These are phyloP conservation scores for Muricea muricata DNA, from an alignment of 92 coral and sea anemone species.

Conservation along the genomic window DNA sequence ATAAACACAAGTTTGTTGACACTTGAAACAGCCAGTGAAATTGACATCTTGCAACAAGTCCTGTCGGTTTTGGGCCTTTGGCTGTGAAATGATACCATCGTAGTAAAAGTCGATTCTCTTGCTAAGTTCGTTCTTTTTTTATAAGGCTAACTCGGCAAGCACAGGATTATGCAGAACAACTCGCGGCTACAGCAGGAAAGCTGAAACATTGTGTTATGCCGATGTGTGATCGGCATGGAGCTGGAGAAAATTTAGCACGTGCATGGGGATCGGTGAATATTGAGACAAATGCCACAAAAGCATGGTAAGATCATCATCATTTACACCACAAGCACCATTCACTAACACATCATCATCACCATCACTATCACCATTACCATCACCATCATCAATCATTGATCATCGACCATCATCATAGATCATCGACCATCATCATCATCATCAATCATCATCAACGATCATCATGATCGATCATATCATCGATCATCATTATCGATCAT, in stretches of 20 bases:
- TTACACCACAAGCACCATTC: background rate
- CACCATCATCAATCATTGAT: background rate
- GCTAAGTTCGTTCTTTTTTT: background rate
- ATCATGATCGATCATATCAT: background rate
- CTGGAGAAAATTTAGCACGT: constrained; percentile 29
- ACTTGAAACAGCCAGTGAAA: no score
- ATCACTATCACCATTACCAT: background rate
- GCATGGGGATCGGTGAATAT: constrained; percentile 20
- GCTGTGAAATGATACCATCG: no score
- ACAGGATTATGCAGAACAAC: constrained; percentile 25
- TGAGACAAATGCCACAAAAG: constrained; percentile 32
- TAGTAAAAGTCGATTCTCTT: no score
- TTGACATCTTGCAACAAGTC: no score
- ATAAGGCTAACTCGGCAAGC: constrained; percentile 31
- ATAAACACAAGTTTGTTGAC: no score
- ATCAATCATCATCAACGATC: background rate
- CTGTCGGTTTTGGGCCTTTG: no score
- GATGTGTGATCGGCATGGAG: constrained; percentile 18
- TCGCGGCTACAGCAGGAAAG: background rate
- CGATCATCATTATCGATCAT: background rate
- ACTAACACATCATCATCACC: background rate
- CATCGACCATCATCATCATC: background rate
- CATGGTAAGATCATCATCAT: background rate
- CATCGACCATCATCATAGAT: background rate
- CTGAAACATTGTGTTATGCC: constrained; percentile 4